These are phyloP conservation scores for Babylonia areolata DNA, from an alignment of 1,140 invertebrate species.

Conservation along the genomic window DNA sequence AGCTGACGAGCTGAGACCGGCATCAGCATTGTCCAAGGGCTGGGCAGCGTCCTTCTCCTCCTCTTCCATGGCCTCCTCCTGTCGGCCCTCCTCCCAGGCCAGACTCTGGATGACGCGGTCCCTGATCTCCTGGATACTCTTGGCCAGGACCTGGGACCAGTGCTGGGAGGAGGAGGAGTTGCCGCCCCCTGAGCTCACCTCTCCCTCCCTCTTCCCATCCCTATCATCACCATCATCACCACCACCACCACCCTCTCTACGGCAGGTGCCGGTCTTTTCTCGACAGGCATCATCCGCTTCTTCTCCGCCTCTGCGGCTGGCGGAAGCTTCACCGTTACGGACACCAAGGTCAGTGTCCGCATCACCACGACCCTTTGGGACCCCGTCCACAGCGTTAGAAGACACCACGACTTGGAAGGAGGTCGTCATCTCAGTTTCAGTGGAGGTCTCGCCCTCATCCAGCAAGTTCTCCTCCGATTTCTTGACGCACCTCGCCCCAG, in stretches of 20 bases:
- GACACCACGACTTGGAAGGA: neutral
- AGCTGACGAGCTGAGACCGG: neutral
- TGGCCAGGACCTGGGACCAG: neutral
- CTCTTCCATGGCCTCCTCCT: neutral
- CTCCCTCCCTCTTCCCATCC: too few species aligned
- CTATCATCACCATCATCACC: neutral
- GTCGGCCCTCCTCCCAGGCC: neutral
- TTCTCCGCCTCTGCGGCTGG: neutral
- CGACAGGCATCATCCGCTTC: too few species aligned
- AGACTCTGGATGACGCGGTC: neutral
- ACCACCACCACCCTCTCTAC: too few species aligned
- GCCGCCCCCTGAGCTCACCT: too few species aligned
- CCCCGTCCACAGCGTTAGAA: too few species aligned
- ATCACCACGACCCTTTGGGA: neutral
- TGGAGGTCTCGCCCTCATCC: constrained; percentile 39
- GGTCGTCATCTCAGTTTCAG: constrained; percentile 19
- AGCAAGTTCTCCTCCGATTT: constrained; percentile 27
- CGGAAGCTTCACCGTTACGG: neutral
- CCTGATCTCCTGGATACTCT: neutral
- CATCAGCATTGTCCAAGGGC: neutral
- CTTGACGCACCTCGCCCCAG: constrained; percentile 1
- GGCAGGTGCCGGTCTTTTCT: too few species aligned
- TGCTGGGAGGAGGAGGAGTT: too few species aligned
- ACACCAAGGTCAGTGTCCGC: neutral
- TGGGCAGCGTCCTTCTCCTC: neutral